A percentile compares a stretch with the other conserved stretches of the same genome.
Evolutionary conservation across 1,140 invertebrate species (phyloP).

Genomic region (Lethocerus indicus): DNA sequence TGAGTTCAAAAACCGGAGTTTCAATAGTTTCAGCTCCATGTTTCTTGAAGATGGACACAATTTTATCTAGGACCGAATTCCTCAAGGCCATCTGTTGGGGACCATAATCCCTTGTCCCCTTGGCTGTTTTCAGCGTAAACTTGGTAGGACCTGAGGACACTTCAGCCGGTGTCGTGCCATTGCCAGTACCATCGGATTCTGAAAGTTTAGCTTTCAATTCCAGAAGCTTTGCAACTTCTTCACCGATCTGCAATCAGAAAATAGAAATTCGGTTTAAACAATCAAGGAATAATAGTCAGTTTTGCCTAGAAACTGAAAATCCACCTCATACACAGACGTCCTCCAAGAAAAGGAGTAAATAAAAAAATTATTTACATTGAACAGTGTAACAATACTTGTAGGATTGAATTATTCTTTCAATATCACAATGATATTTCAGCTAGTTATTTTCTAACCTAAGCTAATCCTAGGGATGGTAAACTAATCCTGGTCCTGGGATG

Average conservation of each 20-base stretch:
- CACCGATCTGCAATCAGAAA: conserved; percentile 37
- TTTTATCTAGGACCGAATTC: conserved; percentile 74
- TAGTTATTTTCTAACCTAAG: no score
- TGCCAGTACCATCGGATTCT: no score
- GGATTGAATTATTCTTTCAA: background rate
- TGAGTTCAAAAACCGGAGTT: conserved; percentile 97
- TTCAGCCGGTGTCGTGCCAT: no score
- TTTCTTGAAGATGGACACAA: conserved; percentile 80
- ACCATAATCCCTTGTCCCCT: conserved; percentile 91
- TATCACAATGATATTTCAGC: background rate
- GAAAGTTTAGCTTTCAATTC: conserved; percentile 54
- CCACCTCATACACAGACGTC: background rate
- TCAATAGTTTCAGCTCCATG: conserved; percentile 99
- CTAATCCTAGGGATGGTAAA: no score
- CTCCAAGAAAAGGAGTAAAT: background rate
- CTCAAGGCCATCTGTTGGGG: conserved; percentile 90
- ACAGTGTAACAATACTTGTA: background rate
- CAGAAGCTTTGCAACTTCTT: conserved; percentile 66
- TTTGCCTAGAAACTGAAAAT: background rate
- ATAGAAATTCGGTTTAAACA: background rate
- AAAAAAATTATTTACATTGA: background rate
- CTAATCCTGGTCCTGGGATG: no score
- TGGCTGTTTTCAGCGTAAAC: conserved; percentile 77
- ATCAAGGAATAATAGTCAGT: background rate
- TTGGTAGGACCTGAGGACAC: no score